phyloP scores from a whole-genome alignment of 1,140 invertebrate species.

The Tyrophagus putrescentiae region DNA sequence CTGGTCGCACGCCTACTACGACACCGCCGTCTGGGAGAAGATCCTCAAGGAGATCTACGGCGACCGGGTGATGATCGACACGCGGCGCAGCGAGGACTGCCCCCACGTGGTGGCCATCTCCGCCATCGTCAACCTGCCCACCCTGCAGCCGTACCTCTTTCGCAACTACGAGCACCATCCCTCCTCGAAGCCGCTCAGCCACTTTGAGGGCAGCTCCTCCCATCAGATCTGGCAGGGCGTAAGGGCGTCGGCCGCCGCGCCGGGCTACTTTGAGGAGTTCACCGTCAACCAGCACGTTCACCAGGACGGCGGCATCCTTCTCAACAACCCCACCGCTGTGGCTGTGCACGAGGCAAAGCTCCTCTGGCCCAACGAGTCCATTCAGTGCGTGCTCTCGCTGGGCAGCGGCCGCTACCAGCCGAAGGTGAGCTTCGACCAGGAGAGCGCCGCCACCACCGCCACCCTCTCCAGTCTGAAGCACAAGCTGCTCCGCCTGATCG shows the following conservation, averaged over 20 bases:
- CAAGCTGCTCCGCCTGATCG: constrained; percentile 59
- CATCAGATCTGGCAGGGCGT: constrained; percentile 72
- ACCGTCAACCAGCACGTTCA: constrained; percentile 56
- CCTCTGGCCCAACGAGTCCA: constrained; percentile 59
- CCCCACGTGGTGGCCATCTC: constrained; percentile 63
- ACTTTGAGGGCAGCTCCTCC: constrained; percentile 58
- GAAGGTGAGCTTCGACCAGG: constrained; percentile 12
- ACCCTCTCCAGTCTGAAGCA: constrained; percentile 42
- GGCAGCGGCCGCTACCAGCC: constrained; percentile 56
- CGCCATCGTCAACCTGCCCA: constrained; percentile 58
- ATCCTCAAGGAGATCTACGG: constrained; percentile 51
- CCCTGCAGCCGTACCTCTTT: constrained; percentile 71
- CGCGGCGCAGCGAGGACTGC: constrained; percentile 40
- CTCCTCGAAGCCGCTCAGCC: constrained; percentile 45
- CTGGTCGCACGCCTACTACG: constrained; percentile 76
- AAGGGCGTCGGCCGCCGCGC: constrained; percentile 76
- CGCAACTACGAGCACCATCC: constrained; percentile 70
- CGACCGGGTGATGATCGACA: constrained; percentile 49
- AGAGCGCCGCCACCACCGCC: constrained; percentile 16
- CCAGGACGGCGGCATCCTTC: constrained; percentile 71
- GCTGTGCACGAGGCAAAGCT: constrained; percentile 72
- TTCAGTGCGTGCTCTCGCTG: constrained; percentile 73
- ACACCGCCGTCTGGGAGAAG: constrained; percentile 66
- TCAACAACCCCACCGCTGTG: constrained; percentile 78
- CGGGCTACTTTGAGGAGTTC: constrained; percentile 80